Evolutionary conservation across 1,140 invertebrate genomes (phyloP).

Genomic region (Drosophila repleta): DNA sequence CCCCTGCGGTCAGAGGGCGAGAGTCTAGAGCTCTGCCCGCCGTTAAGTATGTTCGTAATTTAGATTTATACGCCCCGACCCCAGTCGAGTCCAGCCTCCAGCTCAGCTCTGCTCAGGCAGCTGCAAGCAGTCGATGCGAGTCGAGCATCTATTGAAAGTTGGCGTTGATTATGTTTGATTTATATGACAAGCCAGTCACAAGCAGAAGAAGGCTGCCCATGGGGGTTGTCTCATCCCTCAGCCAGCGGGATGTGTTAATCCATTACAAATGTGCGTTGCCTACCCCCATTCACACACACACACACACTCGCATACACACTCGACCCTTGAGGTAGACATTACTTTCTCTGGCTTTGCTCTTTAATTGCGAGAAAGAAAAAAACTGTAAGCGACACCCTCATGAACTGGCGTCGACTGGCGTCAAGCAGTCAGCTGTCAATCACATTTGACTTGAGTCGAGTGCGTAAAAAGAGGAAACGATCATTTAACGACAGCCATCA

Average conservation of each 20-base stretch:
- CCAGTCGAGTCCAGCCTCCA: neutral
- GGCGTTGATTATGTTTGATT: constrained; percentile 79
- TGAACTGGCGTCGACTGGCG: constrained; percentile 45
- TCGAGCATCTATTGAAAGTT: constrained; percentile 62
- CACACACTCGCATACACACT: constrained; percentile 16
- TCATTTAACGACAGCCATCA: constrained; percentile 62
- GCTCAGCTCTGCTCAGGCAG: constrained; percentile 5
- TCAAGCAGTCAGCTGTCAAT: constrained; percentile 69
- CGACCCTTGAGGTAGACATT: constrained; percentile 26
- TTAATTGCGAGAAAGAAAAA: constrained; percentile 63
- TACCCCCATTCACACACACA: neutral
- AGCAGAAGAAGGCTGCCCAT: constrained; percentile 35
- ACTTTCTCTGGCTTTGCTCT: constrained; percentile 32
- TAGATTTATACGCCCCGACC: constrained; percentile 67
- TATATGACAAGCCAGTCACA: constrained; percentile 59
- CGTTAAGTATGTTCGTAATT: constrained; percentile 59
- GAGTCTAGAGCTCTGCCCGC: neutral
- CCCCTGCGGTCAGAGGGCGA: constrained; percentile 48
- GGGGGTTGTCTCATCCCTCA: constrained; percentile 39
- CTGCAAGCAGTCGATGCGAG: constrained; percentile 33
- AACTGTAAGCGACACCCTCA: constrained; percentile 61
- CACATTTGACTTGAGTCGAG: constrained; percentile 30
- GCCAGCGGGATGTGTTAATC: constrained; percentile 63
- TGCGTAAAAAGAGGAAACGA: constrained; percentile 72
- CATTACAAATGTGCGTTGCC: constrained; percentile 20